A percentile compares a stretch with the other conserved stretches of the same genome.
These are phyloP conservation scores for Lasioglossum baleicum DNA, from an alignment of 1,140 invertebrate genomes.

Conservation along the genomic window DNA sequence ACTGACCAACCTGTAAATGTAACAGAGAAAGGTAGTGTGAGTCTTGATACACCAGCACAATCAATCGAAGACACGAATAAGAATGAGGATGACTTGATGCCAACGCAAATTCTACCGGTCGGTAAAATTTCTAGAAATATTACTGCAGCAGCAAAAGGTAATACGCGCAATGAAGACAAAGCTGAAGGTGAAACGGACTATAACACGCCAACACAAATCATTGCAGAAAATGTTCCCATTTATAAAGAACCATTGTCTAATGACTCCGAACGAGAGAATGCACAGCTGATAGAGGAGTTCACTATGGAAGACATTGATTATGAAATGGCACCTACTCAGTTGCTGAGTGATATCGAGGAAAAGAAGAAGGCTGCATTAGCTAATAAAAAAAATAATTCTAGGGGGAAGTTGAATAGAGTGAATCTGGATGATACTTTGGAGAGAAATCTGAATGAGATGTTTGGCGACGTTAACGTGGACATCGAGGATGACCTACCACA, in stretches of 20 bases:
- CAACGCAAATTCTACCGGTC: slow-evolving; percentile 17
- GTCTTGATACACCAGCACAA: no score
- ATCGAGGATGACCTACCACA: slow-evolving; percentile 29
- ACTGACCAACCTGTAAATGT: not conserved
- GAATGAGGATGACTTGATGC: not conserved
- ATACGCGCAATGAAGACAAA: not conserved
- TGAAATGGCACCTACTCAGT: slow-evolving; percentile 44
- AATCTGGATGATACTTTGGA: slow-evolving; percentile 64
- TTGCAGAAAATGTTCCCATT: not conserved
- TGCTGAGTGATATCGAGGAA: slow-evolving; percentile 22
- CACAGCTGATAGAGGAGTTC: not conserved
- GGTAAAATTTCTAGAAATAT: not conserved
- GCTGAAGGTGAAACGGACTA: slow-evolving; percentile 27
- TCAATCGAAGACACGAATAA: not conserved
- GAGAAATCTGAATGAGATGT: slow-evolving; percentile 64
- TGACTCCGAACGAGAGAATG: no score
- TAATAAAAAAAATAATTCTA: not conserved
- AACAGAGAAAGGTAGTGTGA: not conserved
- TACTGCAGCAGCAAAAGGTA: not conserved
- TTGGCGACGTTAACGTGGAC: slow-evolving; percentile 44
- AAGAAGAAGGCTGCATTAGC: slow-evolving; percentile 5
- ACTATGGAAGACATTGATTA: slow-evolving; percentile 41
- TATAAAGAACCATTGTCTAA: no score
- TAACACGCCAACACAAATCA: slow-evolving; percentile 32
- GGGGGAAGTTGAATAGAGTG: not conserved